phyloP scores from a whole-genome alignment of 2,888 invertebrate species.

The Tanaodytes sp. region DNA sequence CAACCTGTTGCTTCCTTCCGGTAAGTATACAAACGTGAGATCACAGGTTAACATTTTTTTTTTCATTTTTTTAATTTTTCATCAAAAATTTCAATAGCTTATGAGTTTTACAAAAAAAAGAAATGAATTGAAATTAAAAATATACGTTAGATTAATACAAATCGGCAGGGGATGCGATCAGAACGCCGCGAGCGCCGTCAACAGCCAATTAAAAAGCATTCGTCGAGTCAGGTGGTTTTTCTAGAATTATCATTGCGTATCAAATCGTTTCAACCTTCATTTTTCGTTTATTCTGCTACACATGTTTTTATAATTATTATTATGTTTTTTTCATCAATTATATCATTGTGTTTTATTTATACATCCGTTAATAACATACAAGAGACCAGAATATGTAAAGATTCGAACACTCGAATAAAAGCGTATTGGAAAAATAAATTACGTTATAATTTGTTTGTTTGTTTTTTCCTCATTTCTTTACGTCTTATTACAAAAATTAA shows the following conservation, averaged over 20 bases:
- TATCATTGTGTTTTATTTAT: slow-evolving; percentile 23
- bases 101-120: slow-evolving; percentile 34
- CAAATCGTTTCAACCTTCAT: too few species aligned
- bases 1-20: slow-evolving; percentile 45
- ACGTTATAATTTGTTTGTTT: slow-evolving; percentile 44
- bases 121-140: too few species aligned
- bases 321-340: slow-evolving; percentile 4
- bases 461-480: slow-evolving; percentile 14
- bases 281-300: too few species aligned
- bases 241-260: not conserved
- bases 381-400: slow-evolving; percentile 48
- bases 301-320: too few species aligned
- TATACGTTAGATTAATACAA: slow-evolving; percentile 43
- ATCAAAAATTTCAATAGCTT: slow-evolving; percentile 38
- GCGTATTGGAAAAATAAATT: slow-evolving; percentile 51
- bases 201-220: slow-evolving; percentile 42
- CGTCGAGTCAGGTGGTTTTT: slow-evolving; percentile 25
- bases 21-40: slow-evolving; percentile 57
- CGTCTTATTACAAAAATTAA: slow-evolving; percentile 39
- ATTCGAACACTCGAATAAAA: slow-evolving; percentile 51
- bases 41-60: slow-evolving; percentile 49
- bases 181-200: slow-evolving; percentile 24
- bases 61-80: slow-evolving; percentile 12
- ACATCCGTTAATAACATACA: slow-evolving; percentile 34
- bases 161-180: slow-evolving; percentile 29